Evolutionary conservation across 2,888 invertebrate species (phyloP).

Genomic region (Pachycephus smyrnensis): DNA sequence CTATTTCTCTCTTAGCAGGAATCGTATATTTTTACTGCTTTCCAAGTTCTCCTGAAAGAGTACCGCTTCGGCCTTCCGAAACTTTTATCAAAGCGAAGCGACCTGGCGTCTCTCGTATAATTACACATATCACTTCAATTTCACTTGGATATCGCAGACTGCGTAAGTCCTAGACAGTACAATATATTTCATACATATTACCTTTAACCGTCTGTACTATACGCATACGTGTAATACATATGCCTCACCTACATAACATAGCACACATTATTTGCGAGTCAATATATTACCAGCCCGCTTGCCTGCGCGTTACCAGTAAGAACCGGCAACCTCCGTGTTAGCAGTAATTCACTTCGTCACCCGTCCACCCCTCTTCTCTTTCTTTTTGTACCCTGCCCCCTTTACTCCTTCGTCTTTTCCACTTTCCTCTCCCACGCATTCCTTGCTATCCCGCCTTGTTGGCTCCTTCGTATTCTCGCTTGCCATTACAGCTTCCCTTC

Average conservation of each 20-base stretch:
- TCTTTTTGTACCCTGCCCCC: neutral
- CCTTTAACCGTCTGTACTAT: neutral
- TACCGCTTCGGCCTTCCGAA: neutral
- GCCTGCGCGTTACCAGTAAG: neutral
- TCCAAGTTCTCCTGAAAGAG: no score
- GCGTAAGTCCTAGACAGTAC: no score
- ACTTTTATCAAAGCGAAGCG: neutral
- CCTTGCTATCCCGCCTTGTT: neutral
- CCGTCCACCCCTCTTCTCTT: conserved; percentile 6
- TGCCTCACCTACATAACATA: neutral
- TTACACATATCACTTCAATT: no score
- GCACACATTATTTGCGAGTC: conserved; percentile 10
- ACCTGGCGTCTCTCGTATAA: no score
- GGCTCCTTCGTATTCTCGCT: neutral
- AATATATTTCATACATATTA: neutral
- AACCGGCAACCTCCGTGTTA: neutral
- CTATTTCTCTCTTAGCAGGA: neutral
- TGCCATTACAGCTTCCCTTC: neutral
- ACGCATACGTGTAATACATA: neutral
- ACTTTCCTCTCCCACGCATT: conserved; percentile 15
- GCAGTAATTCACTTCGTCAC: conserved; percentile 9
- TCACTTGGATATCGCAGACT: no score
- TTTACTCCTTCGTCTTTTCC: neutral
- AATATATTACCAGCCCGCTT: conserved; percentile 1
- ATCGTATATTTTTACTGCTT: neutral